Conservation (phyloP, 2,797 vertebrate species). For the Aeoliscus strigatus region DNA sequence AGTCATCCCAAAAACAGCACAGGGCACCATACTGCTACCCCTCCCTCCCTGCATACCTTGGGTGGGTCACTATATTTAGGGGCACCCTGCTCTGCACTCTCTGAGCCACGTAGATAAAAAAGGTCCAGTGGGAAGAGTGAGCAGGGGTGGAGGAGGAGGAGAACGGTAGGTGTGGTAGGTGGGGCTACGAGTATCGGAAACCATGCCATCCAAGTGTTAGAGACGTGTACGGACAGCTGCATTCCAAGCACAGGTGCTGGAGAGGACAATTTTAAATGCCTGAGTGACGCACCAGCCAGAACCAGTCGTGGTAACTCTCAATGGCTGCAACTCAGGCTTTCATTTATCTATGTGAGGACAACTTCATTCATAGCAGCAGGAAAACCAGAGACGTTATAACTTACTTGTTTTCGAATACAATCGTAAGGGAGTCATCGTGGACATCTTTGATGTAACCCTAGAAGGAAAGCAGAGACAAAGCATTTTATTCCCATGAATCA, state of each 20-base stretch:
- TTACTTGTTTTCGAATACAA: constrained; percentile 96
- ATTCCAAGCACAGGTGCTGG: constrained; percentile 56
- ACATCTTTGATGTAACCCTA: constrained; percentile 92
- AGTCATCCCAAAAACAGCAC: constrained; percentile 57
- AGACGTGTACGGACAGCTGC: constrained; percentile 66
- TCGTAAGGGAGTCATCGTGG: constrained; percentile 90
- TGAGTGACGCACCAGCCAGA: constrained; percentile 9
- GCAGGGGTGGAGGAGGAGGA: constrained; percentile 13
- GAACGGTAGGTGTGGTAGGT: constrained; percentile 40
- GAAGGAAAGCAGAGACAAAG: constrained; percentile 27
- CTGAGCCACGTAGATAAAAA: constrained; percentile 59
- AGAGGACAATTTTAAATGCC: constrained; percentile 32
- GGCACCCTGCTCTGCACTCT: constrained; percentile 33
- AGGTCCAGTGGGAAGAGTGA: constrained; percentile 18
- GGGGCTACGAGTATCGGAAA: constrained; percentile 27
- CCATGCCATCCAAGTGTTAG: constrained; percentile 36
- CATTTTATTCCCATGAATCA: constrained; percentile 20
- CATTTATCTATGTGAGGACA: neutral
- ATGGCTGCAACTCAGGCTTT: constrained; percentile 5
- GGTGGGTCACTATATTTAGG: constrained; percentile 72
- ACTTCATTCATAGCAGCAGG: neutral
- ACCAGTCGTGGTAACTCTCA: constrained; percentile 8
- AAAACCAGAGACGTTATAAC: constrained; percentile 35
- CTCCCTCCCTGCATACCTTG: constrained; percentile 59
- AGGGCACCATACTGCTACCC: constrained; percentile 34